phyloP scores from a whole-genome alignment of 2,797 vertebrate genomes.

The Netta rufina region DNA sequence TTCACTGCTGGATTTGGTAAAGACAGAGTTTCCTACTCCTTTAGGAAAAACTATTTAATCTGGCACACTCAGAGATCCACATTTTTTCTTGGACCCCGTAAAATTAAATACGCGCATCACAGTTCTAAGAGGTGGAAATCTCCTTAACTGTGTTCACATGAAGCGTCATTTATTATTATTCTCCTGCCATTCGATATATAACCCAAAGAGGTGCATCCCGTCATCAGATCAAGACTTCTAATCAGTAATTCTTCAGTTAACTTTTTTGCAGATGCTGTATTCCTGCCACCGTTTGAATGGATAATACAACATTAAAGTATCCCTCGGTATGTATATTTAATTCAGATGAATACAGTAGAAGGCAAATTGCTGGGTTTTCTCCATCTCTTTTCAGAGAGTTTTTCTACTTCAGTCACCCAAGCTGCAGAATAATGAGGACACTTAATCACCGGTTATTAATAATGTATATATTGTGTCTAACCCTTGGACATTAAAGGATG shows the following conservation, averaged over 20 bases:
- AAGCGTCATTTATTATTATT: not conserved
- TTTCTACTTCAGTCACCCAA: not conserved
- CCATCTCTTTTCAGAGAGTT: not conserved
- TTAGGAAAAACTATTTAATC: not conserved
- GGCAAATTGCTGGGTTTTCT: not conserved
- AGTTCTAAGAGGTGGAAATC: not conserved
- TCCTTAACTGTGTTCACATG: not conserved
- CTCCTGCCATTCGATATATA: not conserved
- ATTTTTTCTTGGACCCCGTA: not conserved
- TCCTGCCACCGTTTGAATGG: not conserved
- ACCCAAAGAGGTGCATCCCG: not conserved
- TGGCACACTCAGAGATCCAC: not conserved
- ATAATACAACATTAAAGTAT: not conserved
- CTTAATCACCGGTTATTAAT: constrained; percentile 44
- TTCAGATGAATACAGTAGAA: not conserved
- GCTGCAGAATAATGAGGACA: constrained; percentile 23
- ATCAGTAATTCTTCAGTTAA: not conserved
- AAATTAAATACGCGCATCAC: not conserved
- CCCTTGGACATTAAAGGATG: not conserved
- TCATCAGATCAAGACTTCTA: not conserved
- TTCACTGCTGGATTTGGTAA: not conserved
- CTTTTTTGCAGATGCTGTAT: not conserved
- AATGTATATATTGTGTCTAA: not conserved
- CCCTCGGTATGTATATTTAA: not conserved
- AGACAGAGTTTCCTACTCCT: not conserved